These are phyloP conservation scores for Sympetrum striolatum DNA, from an alignment of 2,888 invertebrate species.

Conservation along the genomic window DNA sequence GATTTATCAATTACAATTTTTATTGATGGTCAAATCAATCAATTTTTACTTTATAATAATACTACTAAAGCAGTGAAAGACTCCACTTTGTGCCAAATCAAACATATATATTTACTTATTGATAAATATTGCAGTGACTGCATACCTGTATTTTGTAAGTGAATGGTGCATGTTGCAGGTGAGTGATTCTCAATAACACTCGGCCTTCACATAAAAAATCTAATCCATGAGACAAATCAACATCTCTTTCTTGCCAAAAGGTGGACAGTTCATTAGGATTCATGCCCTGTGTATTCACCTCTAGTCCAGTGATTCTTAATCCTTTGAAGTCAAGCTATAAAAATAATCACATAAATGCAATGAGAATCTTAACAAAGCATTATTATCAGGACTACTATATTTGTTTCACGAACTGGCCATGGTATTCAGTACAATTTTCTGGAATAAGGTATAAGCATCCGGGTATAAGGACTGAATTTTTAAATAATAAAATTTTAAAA, in stretches of 20 bases:
- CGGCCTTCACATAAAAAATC: constrained; percentile 81
- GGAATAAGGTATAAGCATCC: too few species aligned
- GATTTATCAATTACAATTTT: too few species aligned
- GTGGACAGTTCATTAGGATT: constrained; percentile 67
- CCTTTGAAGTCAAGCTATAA: constrained; percentile 70
- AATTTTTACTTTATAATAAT: too few species aligned
- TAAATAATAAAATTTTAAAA: too few species aligned
- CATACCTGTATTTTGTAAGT: constrained; percentile 65
- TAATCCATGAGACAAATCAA: constrained; percentile 79
- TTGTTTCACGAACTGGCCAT: too few species aligned
- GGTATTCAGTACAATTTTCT: too few species aligned
- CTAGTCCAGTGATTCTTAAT: constrained; percentile 66
- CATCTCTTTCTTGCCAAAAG: constrained; percentile 80
- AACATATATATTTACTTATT: neutral
- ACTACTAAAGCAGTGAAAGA: too few species aligned
- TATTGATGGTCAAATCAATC: too few species aligned
- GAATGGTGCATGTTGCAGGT: constrained; percentile 78
- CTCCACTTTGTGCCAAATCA: too few species aligned
- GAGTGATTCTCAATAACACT: constrained; percentile 76
- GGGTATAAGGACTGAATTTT: too few species aligned
- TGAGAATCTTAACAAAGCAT: too few species aligned
- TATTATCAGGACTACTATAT: too few species aligned
- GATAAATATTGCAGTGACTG: constrained; percentile 45
- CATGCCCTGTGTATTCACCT: constrained; percentile 60
- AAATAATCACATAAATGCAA: neutral